Evolutionary conservation across 2,113 vertebrate genomes (phyloP), one percentile per base, ranked within the genome.

Genomic region (Eublepharis macularius): DNA sequence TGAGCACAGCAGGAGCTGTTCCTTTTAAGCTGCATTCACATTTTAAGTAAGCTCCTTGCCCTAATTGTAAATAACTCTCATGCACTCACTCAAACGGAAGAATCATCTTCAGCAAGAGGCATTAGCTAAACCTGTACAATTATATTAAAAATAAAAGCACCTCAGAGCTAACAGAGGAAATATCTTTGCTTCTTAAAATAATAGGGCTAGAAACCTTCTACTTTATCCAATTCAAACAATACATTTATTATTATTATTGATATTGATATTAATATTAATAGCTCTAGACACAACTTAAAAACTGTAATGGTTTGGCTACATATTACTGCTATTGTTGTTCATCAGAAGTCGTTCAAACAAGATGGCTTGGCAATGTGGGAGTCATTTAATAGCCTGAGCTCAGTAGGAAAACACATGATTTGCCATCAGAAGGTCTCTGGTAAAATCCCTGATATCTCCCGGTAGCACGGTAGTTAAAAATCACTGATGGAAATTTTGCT

Each of bases 1-100:
- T 85, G 83, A 60, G 89, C 90, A 87, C 92, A 93, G 92, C 88
- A 90, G 91, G 92, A 82, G 77, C 86, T 87, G 90, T 80, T 89
- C 87, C 81, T 54, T 90, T 65, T 24, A 88, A 87, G 60, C 73
- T 84, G 89, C 49, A 81, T 76, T 78, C 89, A 76, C 51, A 36
- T 91, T 91, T 93, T 89, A 92, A 92, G 72, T 39, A 89, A 83
- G 81, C 39, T 87, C 80, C 86, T 85, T 85, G 60, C 69, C 69
- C 69, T 84, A 77, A 85, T 36, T 60, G 83, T 72, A 85, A 79
- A 85, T 72, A 85, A 79, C 36, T 85, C 76, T 79, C 76, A 92
- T 93, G 81, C 82, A 89, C 17, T 68, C 47, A 73, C 47, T 80
- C 77, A 75, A 29, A 74, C 34, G 51, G 43, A 81, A 80, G 57